Evolutionary conservation across 1,140 invertebrate genomes (phyloP), one percentile per base, ranked within the genome.

Genomic region (Pissodes strobi): DNA sequence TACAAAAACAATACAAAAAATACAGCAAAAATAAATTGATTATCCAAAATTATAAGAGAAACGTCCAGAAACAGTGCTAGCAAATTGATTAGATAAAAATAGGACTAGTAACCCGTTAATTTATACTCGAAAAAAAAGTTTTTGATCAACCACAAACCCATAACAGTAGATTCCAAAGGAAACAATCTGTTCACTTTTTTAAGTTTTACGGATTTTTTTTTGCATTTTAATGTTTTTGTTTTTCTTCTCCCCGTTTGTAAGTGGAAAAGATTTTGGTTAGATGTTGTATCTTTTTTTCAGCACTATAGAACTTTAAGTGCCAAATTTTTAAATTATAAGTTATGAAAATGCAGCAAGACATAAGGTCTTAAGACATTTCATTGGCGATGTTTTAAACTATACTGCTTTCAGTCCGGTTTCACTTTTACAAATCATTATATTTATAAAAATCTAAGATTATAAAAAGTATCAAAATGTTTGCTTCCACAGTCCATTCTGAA

Each of bases 331-430:
- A 66, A 69, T 77, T 69, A 73, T 67, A 67, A 68, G 72, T 77
- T 75, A 74, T 69, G 68, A 74, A 72, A 74, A 74, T 64, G 74
- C 73, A 77, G 75, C 72, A 68, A 77, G 75, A 77, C 76, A 74
- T 73, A 76, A 73, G 74, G 71, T 77, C 71, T 72, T 71, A 77
- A 77, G 76, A 75, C 75, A 75, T 74, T 78, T 77, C 75, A 76
- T 70, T 64, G 66, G 67, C 72, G 67, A 21, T 18, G 64, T 41
- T 60, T 60, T 21, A 60, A 66, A 59, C 43, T 56, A 56, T 62
- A 60, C 66, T 57, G 55, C 66, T 71, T 68, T 71, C 66, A 68
- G 65, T 70, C 59, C 37, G 61, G 61, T 66, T 64, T 18, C 17
- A 58, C 46, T 67, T 71, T 51, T 71, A 72, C 67, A 69, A 70